Evolutionary conservation across 2,888 invertebrate species (phyloP).

Genomic region (Pseudanteris insignis): DNA sequence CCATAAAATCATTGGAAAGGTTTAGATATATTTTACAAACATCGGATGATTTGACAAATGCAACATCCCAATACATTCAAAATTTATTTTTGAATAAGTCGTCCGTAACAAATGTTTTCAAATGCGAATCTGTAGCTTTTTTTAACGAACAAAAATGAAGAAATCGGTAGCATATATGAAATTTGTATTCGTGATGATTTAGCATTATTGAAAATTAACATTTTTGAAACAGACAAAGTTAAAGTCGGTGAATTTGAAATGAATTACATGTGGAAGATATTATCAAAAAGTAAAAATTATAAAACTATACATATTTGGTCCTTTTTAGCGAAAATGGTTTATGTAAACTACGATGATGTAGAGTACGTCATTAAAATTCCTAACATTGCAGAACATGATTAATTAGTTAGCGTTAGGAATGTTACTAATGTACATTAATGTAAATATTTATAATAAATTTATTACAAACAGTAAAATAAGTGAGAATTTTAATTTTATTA

Average conservation of each 20-base stretch:
- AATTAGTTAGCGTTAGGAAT: too few relatives aligned
- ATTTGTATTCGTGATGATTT: conserved; percentile 1
- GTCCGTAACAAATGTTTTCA: neutral
- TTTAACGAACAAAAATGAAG: conserved; percentile 4
- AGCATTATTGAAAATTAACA: neutral
- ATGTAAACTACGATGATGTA: neutral
- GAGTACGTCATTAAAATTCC: conserved; percentile 5
- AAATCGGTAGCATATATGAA: conserved; percentile 2
- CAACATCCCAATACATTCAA: neutral
- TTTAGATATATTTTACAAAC: too few relatives aligned
- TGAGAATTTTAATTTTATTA: neutral
- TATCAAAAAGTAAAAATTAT: neutral
- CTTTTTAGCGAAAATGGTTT: conserved; percentile 9
- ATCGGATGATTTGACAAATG: neutral
- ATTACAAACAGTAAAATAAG: neutral
- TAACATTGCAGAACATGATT: conserved; percentile 2
- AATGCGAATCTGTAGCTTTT: conserved; percentile 7
- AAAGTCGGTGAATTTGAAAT: conserved; percentile 7
- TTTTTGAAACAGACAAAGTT: conserved; percentile 6
- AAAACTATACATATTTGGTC: conserved; percentile 6
- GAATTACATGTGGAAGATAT: conserved; percentile 9
- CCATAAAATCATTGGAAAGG: conserved; percentile 9
- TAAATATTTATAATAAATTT: neutral
- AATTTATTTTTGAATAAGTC: conserved; percentile 12
- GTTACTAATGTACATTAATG: neutral